Base-by-base conservation (phyloP, 2,888 invertebrate genomes). In the Cantharis lateralis region DNA sequence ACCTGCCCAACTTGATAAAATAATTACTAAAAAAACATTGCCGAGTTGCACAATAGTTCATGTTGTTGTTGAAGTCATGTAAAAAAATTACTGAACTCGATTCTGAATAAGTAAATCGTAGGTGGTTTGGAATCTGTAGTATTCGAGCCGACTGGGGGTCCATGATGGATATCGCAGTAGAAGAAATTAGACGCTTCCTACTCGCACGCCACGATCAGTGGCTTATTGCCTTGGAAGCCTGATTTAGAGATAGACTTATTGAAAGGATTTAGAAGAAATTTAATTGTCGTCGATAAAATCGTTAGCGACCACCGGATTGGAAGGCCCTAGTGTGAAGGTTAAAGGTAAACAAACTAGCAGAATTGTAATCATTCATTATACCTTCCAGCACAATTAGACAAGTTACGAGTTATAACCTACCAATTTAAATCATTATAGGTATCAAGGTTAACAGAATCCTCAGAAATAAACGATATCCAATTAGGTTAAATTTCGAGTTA, bases 341-440 rank as follows among this genome's bases (percentile, higher is more conserved):
- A 71, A 63, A 75, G 71, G 71, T 75, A 71, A 68, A 64, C 62
- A 75, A 75, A 75, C 75, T 71, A 68, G 62, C 71, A 32, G 48
- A 62, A 7, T 16, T 63, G 15, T 63, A 63, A 63, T 63, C 16
- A 16, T 20, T 66, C 64, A 7, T 66, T 66, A 66, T 24, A 24
- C 64, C 64, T 66, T n/a, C 48, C n/a, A 48, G 48, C 48, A 48
- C 48, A 48, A 48, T 48, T 66, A 18, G 18, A 66, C 63, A 63
- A 63, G 18, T 15, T 66, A 66, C 64, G 24, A n/a, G 24, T 66
- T 66, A 66, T 66, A 66, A 66, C 64, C 64, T n/a, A 66, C 64
- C 24, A 66, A 66, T 66, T 66, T 66, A n/a, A 48, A 48, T 48
- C 48, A 48, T 48, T 48, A 48, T 48, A 48, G 48, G 64, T 20